Percentiles rank a stretch among this genome's conserved stretches.
Evolutionary conservation across 2,797 vertebrate species (phyloP).

Genomic region (Sebastes alutus): DNA sequence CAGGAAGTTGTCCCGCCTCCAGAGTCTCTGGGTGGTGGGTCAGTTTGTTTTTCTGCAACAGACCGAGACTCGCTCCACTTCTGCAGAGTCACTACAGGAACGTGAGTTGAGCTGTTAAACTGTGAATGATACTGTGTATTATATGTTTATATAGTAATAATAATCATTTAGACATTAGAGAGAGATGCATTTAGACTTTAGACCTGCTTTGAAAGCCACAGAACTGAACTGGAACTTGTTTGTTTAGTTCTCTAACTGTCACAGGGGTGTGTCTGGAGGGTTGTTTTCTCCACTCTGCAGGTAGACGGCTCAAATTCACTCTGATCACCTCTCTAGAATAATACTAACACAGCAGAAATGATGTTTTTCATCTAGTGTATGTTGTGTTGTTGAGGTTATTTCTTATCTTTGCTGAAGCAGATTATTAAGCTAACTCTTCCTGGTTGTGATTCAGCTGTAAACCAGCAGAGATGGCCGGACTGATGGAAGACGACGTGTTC

Average conservation of each 20-base stretch:
- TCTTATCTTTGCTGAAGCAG: neutral
- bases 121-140: neutral
- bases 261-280: neutral
- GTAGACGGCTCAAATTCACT: neutral
- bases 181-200: neutral
- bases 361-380: neutral
- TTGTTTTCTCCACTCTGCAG: neutral
- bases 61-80: neutral
- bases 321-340: neutral
- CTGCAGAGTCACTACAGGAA: neutral
- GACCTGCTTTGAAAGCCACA: neutral
- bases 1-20: neutral
- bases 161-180: neutral
- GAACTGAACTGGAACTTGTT: neutral
- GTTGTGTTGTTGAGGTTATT: neutral
- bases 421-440: neutral
- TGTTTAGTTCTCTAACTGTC: neutral
- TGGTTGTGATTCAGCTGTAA: neutral
- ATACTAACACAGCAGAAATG: neutral
- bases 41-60: neutral
- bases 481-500: slow-evolving; percentile 39
- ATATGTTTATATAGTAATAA: neutral
- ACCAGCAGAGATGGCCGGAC: slow-evolving; percentile 3
- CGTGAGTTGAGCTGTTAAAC: neutral
- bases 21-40: neutral